A percentile compares a stretch with the other conserved stretches of the same genome.
phyloP scores from a whole-genome alignment of 2,888 invertebrate species.

The Apotomis capreana region DNA sequence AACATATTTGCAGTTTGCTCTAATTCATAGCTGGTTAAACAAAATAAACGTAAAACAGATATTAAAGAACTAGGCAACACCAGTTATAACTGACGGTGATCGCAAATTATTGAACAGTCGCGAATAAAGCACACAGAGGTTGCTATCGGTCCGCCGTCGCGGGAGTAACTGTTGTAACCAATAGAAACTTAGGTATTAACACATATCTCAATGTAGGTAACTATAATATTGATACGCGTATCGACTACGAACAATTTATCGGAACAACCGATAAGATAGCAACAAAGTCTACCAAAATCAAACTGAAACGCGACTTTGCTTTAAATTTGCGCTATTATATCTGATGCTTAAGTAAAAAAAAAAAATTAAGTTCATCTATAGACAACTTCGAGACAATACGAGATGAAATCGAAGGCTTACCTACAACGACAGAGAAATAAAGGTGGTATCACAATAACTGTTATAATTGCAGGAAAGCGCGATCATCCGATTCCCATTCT shows the following conservation, averaged over 20 bases:
- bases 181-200: constrained; percentile 57
- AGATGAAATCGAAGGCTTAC: constrained; percentile 14
- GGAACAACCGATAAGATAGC: constrained; percentile 63
- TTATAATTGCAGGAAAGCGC: constrained; percentile 34
- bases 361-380: constrained; percentile 50
- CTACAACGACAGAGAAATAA: neutral
- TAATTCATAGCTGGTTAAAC: neutral
- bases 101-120: constrained; percentile 42
- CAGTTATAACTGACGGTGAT: constrained; percentile 25
- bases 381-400: constrained; percentile 39
- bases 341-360: constrained; percentile 34
- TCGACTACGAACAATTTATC: constrained; percentile 78
- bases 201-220: constrained; percentile 56
- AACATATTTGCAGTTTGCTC: neutral
- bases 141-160: constrained; percentile 67
- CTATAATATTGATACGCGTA: constrained; percentile 70
- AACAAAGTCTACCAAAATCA: constrained; percentile 24
- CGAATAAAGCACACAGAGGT: constrained; percentile 52
- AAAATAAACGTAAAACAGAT: neutral
- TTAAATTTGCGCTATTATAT: neutral
- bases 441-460: constrained; percentile 17
- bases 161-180: constrained; percentile 73
- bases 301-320: constrained; percentile 7
- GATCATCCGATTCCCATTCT: constrained; percentile 52
- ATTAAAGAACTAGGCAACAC: constrained; percentile 15